Conservation (phyloP, 2,888 invertebrate genomes). For the Lomographa bimaculata region DNA sequence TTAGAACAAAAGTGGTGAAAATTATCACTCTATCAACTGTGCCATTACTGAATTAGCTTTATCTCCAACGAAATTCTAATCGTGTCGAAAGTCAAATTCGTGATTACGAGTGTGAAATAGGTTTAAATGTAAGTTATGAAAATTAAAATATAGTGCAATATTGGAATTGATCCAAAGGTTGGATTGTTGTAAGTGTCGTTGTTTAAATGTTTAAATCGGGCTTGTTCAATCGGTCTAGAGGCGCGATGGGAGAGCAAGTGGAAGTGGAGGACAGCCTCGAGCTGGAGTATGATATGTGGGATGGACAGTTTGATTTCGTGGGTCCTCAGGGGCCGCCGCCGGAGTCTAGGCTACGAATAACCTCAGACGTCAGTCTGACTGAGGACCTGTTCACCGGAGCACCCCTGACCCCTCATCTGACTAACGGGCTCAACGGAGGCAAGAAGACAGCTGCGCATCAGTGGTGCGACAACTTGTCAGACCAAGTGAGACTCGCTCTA, state of each 20-base stretch:
- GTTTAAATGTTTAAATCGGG: constrained; percentile 77
- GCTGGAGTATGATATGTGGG: constrained; percentile 94
- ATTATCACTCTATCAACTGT: constrained; percentile 46
- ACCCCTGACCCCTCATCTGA: constrained; percentile 73
- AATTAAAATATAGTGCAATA: constrained; percentile 59
- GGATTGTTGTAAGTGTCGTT: constrained; percentile 40
- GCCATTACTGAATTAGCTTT: constrained; percentile 69
- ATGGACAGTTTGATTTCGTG: constrained; percentile 93
- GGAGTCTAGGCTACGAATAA: constrained; percentile 60
- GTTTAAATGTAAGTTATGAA: constrained; percentile 41
- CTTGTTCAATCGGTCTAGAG: constrained; percentile 69
- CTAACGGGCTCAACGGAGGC: constrained; percentile 78
- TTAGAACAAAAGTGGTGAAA: constrained; percentile 38
- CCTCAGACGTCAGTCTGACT: constrained; percentile 67
- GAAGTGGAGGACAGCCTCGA: constrained; percentile 85
- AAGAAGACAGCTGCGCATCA: constrained; percentile 82
- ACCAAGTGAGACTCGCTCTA: constrained; percentile 79
- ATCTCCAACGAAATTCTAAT: constrained; percentile 63
- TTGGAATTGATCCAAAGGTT: constrained; percentile 70
- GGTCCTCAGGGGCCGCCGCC: constrained; percentile 81
- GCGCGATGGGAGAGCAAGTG: constrained; percentile 70
- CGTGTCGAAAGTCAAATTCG: constrained; percentile 57
- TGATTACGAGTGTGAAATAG: constrained; percentile 46
- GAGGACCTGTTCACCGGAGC: constrained; percentile 77
- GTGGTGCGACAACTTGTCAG: constrained; percentile 84